A percentile compares a stretch with the other conserved stretches of the same genome.
Evolutionary conservation across 2,113 vertebrate species (phyloP).

Genomic region (Oncorhynchus clarkii): DNA sequence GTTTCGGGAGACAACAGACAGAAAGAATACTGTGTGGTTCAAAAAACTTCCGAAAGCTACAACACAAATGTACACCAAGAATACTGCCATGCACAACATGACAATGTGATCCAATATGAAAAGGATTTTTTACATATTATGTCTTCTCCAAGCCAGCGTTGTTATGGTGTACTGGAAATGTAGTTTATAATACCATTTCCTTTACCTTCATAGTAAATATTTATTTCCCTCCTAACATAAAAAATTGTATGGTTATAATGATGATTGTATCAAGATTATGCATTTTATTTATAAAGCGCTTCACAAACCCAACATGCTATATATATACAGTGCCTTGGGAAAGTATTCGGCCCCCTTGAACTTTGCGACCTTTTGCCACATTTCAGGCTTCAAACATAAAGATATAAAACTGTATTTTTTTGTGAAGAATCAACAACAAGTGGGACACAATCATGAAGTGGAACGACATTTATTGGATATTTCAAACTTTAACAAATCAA

Average conservation of each 20-base stretch:
- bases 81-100: not conserved
- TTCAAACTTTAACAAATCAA: no score
- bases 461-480: no score
- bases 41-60: not conserved
- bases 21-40: not conserved
- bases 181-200: conserved; percentile 23
- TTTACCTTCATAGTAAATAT: conserved; percentile 30
- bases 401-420: no score
- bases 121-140: conserved; percentile 36
- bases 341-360: no score
- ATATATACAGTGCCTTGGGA: no score
- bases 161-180: conserved; percentile 31
- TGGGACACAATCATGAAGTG: no score
- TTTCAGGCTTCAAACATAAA: no score
- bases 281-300: no score
- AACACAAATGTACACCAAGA: not conserved
- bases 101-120: not conserved
- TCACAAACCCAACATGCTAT: no score
- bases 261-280: no score
- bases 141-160: conserved; percentile 29
- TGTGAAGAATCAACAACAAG: no score
- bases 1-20: not conserved
- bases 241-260: not conserved
- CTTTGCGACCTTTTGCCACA: no score
- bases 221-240: conserved; percentile 20